phyloP scores from a whole-genome alignment of 2,888 invertebrate genomes.

The Drosophila leonis region DNA sequence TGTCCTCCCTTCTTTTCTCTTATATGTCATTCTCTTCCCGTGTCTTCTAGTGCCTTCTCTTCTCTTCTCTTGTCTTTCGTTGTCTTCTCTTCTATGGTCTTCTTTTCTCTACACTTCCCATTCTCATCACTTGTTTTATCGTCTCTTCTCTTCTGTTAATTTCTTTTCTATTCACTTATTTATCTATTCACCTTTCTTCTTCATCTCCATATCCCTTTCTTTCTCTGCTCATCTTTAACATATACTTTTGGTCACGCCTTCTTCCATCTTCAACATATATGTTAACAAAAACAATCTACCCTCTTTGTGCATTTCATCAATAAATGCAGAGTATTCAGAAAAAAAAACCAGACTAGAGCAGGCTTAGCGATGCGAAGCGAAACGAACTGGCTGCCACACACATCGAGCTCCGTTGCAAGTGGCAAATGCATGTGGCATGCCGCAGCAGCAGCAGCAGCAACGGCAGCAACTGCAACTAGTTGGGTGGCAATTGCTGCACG shows the following conservation, averaged over 20 bases:
- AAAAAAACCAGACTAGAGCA: conserved; percentile 43
- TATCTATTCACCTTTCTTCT: too few relatives aligned
- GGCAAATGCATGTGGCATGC: conserved; percentile 47
- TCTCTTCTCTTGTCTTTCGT: not conserved
- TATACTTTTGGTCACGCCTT: not conserved
- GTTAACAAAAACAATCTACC: not conserved
- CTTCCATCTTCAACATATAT: not conserved
- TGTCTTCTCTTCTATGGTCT: not conserved
- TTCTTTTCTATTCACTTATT: not conserved
- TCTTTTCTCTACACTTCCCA: not conserved
- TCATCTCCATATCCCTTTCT: not conserved
- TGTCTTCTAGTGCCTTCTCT: not conserved
- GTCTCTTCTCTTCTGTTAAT: not conserved
- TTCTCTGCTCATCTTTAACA: not conserved
- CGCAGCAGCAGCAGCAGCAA: conserved; percentile 26
- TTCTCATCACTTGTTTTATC: too few relatives aligned
- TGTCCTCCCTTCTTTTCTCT: not conserved
- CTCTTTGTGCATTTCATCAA: not conserved
- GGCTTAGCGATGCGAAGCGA: conserved; percentile 25
- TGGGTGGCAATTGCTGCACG: conserved; percentile 23
- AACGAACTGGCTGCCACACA: conserved; percentile 41
- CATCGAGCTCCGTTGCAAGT: conserved; percentile 9
- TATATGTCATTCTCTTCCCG: not conserved
- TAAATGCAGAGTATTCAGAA: not conserved
- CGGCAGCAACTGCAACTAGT: conserved; percentile 48